phyloP scores from a whole-genome alignment of 2,797 vertebrate genomes.

The Moxostoma hubbsi region DNA sequence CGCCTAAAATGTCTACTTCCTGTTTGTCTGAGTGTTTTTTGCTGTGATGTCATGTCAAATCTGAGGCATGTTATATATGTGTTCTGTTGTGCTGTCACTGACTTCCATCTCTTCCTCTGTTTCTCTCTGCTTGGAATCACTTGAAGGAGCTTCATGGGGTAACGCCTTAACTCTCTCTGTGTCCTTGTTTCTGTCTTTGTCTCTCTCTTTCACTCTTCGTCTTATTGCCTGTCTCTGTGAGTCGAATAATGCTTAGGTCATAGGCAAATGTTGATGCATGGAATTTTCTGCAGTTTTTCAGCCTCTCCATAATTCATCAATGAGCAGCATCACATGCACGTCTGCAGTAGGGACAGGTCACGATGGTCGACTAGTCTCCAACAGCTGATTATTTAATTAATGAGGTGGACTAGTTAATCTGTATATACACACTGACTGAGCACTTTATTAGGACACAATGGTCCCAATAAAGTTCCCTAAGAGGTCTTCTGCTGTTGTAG shows the following conservation, averaged over 20 bases:
- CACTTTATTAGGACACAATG: too few species aligned
- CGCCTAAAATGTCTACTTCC: conserved; percentile 20
- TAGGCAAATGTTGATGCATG: conserved; percentile 51
- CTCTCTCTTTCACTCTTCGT: conserved; percentile 52
- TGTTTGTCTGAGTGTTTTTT: conserved; percentile 35
- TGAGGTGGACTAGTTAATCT: too few species aligned
- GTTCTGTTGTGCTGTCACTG: conserved; percentile 59
- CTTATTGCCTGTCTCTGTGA: conserved; percentile 44
- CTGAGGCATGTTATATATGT: conserved; percentile 32
- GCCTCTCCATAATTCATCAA: conserved; percentile 35
- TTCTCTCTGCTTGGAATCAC: conserved; percentile 79
- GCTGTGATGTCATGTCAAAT: conserved; percentile 32
- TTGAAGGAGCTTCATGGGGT: conserved; percentile 98
- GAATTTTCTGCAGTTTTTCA: conserved; percentile 30
- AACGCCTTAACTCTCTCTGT: conserved; percentile 83
- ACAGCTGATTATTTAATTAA: too few species aligned
- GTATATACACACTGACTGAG: too few species aligned
- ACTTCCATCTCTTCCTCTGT: conserved; percentile 64
- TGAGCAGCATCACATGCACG: neutral
- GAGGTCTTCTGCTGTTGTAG: too few species aligned
- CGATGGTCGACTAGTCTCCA: too few species aligned
- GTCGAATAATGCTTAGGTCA: conserved; percentile 43
- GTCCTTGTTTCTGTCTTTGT: conserved; percentile 48
- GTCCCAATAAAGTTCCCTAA: too few species aligned
- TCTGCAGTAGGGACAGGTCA: too few species aligned